phyloP scores from a whole-genome alignment of 2,888 invertebrate genomes.

The Chloromyia formosa region DNA sequence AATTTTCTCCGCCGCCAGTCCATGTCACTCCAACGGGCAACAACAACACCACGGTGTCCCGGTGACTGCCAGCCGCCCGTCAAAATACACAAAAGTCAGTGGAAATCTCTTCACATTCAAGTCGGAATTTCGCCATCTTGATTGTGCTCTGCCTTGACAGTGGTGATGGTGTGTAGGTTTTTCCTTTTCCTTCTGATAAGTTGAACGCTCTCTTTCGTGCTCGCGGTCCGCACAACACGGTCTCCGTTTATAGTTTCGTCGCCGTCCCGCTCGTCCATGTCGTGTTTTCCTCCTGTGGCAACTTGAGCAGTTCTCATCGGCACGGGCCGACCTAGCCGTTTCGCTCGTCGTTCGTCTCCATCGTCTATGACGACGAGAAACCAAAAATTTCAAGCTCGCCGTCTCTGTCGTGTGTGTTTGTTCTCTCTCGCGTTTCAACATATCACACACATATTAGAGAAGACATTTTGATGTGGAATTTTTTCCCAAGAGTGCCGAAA shows the following conservation, averaged over 20 bases:
- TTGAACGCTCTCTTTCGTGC: neutral
- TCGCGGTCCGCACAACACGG: neutral
- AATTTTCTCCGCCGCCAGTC: conserved; percentile 32
- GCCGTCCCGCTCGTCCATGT: neutral
- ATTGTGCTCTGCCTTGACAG: conserved; percentile 37
- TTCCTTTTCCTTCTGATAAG: neutral
- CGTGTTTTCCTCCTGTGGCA: conserved; percentile 10
- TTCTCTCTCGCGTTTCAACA: conserved; percentile 31
- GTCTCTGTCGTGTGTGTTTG: conserved; percentile 10
- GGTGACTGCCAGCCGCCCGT: conserved; percentile 24
- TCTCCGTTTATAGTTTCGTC: neutral
- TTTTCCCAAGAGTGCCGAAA: conserved; percentile 40
- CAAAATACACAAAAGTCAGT: conserved; percentile 48
- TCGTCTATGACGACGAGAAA: neutral
- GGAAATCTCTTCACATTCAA: conserved; percentile 45
- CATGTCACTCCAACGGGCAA: neutral
- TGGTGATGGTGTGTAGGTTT: neutral
- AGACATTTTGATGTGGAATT: conserved; percentile 44
- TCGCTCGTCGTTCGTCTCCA: neutral
- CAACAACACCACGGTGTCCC: neutral
- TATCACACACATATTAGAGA: conserved; percentile 29
- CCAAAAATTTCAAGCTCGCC: conserved; percentile 10
- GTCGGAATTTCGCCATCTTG: conserved; percentile 51
- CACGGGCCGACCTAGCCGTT: neutral
- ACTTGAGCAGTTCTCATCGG: conserved; percentile 5